Percentiles rank a stretch among this genome's conserved stretches.
These are phyloP conservation scores for Tragelaphus imberbis DNA, from an alignment of 2,113 vertebrate species.

Conservation along the genomic window DNA sequence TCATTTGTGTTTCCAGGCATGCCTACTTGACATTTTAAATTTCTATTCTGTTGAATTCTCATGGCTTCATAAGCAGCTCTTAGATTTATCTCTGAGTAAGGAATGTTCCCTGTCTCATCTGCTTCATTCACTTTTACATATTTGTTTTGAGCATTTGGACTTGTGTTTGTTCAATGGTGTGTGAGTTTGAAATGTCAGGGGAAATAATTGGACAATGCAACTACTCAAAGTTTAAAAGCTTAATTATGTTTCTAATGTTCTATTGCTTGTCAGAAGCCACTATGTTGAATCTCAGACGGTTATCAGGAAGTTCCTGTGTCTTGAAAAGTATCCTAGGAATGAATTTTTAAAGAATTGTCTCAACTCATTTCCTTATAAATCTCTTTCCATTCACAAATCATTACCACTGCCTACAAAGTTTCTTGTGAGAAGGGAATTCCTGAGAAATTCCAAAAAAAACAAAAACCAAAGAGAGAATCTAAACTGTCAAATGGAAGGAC, in stretches of 20 bases:
- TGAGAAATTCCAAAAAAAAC: background rate
- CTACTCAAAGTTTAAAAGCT: slow-evolving; percentile 21
- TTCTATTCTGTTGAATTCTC: background rate
- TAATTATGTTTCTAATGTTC: slow-evolving; percentile 27
- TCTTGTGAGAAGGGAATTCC: background rate
- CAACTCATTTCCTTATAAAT: background rate
- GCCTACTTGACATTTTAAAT: background rate
- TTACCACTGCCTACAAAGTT: background rate
- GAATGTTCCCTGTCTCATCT: background rate
- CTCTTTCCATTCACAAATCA: background rate
- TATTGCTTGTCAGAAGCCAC: background rate
- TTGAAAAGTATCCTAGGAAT: background rate
- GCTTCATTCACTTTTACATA: background rate
- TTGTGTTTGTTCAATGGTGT: slow-evolving; percentile 38
- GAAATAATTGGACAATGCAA: slow-evolving; percentile 35
- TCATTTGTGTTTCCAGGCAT: background rate
- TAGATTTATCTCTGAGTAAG: background rate
- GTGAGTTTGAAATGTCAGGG: background rate
- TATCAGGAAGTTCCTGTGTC: background rate
- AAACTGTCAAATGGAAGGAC: background rate
- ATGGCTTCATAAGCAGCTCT: background rate
- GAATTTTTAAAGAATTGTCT: slow-evolving; percentile 3
- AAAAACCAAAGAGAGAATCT: background rate
- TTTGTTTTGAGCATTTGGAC: slow-evolving; percentile 18
- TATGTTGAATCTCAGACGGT: background rate